These are phyloP conservation scores for Ornithorhynchus anatinus DNA, from an alignment of 2,113 vertebrate species.

Conservation along the genomic window DNA sequence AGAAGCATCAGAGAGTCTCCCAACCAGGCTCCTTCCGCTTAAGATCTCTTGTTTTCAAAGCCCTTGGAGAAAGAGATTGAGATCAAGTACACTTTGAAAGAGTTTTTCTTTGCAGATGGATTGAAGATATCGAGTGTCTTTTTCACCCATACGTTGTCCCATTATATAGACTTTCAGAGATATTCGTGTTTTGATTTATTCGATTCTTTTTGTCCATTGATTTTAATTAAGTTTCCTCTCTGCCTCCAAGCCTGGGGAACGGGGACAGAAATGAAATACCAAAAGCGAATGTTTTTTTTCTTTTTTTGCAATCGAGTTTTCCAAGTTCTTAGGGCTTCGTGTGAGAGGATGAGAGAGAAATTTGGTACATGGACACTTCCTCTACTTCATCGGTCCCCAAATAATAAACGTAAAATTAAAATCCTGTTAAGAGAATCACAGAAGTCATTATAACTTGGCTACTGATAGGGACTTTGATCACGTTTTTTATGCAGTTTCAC, in stretches of 20 bases:
- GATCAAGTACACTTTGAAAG: not conserved
- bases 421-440: slow-evolving; percentile 66
- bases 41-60: not conserved
- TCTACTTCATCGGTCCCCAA: slow-evolving; percentile 48
- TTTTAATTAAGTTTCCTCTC: slow-evolving; percentile 71
- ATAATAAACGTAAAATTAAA: slow-evolving; percentile 76
- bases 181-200: slow-evolving; percentile 56
- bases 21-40: not conserved
- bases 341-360: slow-evolving; percentile 7
- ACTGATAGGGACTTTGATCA: slow-evolving; percentile 56
- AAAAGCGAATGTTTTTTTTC: slow-evolving; percentile 21
- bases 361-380: slow-evolving; percentile 2
- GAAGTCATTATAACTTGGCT: slow-evolving; percentile 55
- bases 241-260: slow-evolving; percentile 56
- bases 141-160: fast-evolving
- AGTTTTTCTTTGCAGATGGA: not conserved
- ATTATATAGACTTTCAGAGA: slow-evolving; percentile 6
- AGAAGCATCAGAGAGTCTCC: not conserved
- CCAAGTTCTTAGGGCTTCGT: slow-evolving; percentile 20
- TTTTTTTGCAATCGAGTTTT: slow-evolving; percentile 38
- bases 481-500: slow-evolving; percentile 64
- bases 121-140: not conserved
- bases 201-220: slow-evolving; percentile 63
- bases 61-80: not conserved
- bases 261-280: slow-evolving; percentile 42